Evolutionary conservation across 2,113 vertebrate genomes (phyloP), one percentile per base, ranked within the genome.

Genomic region (Speoplatyrhinus poulsoni): DNA sequence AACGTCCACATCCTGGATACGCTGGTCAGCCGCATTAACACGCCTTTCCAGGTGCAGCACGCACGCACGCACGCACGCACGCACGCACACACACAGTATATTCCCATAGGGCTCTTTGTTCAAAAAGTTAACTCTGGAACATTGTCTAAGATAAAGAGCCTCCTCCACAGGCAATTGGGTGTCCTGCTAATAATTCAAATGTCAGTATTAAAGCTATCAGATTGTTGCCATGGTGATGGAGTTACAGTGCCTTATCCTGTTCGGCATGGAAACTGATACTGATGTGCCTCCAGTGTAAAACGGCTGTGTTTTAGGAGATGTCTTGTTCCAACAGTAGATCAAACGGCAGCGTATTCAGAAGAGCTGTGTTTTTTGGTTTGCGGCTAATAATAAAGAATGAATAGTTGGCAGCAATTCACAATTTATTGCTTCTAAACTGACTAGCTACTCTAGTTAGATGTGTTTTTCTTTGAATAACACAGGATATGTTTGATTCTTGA

Each of bases 1-100:
- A 95, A 90, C 2, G 94, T 99, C 54, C 93, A 97, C 74, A 96
- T 99, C 70, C 85, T 99, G 15, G 97, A 99, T 55, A 98, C 97
- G 0, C 92, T 99, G 1, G 97, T 97, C 6, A 98, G 97, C 88
- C 93, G 97, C 33, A 96, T 99, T 91, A 99, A 99, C 90, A 98
- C 97, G 0, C 97, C 97, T 0, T 99, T 97, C 85, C 95, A 93
- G 94, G 97, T 98, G 79, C 11, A 8, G 5, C 1, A 8, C 6
- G 1, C 49, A 47, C 12, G 13, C 52, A 26, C 3, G 2, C 32
- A 4, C 19, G 65, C 54, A 54, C 12, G 1, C n/a, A 47, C 33
- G 16, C 26, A 26, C 26, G 36, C 4, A 26, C 46, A 10, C 17
- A 4, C 36, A 15, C 15, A 67, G 15, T 26, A 32, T 6, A 65